phyloP scores from a whole-genome alignment of 2,888 invertebrate genomes.

The Lithophane semibrunnea region DNA sequence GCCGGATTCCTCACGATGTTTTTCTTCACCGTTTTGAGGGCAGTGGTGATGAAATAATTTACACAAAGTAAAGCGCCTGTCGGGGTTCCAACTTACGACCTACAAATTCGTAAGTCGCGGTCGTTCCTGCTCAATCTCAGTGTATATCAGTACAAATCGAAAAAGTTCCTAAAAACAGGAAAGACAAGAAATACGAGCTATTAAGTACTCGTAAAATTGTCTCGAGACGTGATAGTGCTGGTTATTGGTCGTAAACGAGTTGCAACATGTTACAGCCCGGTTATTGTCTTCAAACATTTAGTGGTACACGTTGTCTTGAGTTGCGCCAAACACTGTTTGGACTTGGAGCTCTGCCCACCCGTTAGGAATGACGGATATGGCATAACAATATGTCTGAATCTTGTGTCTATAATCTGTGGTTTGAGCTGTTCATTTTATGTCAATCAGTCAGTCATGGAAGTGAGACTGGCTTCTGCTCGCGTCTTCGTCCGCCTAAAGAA shows the following conservation, averaged over 20 bases:
- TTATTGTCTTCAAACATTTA: slow-evolving; percentile 39
- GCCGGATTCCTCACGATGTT: too few species aligned
- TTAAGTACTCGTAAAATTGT: slow-evolving; percentile 19
- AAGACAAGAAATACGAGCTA: not conserved
- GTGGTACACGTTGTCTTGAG: slow-evolving; percentile 36
- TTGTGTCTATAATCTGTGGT: not conserved
- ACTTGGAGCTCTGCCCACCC: slow-evolving; percentile 46
- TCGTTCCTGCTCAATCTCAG: too few species aligned
- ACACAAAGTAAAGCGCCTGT: too few species aligned
- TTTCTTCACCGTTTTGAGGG: too few species aligned
- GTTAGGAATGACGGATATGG: not conserved
- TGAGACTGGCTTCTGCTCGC: too few species aligned
- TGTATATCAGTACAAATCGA: too few species aligned
- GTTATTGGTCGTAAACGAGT: slow-evolving; percentile 39
- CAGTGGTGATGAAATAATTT: too few species aligned
- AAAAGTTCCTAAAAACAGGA: too few species aligned
- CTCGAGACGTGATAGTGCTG: slow-evolving; percentile 16
- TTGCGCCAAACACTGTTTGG: slow-evolving; percentile 28
- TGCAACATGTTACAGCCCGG: slow-evolving; percentile 38
- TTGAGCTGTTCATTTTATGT: not conserved
- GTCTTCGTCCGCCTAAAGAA: too few species aligned
- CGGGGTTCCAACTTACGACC: too few species aligned
- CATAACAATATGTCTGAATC: slow-evolving; percentile 9
- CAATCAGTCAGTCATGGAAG: not conserved
- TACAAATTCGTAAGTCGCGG: too few species aligned